Conservation (phyloP, 1,140 invertebrate species). For the Euura saliciscinereae region DNA sequence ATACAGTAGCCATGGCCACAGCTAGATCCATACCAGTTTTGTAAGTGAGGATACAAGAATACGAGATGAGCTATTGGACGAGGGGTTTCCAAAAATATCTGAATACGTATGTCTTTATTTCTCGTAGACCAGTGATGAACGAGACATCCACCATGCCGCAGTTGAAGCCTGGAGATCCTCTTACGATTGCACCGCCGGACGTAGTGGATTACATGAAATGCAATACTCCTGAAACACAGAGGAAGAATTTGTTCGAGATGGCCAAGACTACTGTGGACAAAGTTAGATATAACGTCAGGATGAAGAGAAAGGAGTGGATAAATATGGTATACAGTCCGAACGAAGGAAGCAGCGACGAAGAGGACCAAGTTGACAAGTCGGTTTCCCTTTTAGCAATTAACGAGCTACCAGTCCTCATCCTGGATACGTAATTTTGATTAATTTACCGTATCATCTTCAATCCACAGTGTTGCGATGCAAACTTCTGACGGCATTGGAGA, state of each 20-base stretch:
- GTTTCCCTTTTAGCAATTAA: constrained; percentile 14
- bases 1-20: constrained; percentile 57
- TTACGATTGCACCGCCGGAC: constrained; percentile 57
- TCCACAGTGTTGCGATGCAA: neutral
- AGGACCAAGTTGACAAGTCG: constrained; percentile 60
- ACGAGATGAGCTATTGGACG: neutral
- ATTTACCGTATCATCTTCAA: too few relatives aligned
- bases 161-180: constrained; percentile 61
- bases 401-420: neutral
- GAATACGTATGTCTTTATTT: constrained; percentile 15
- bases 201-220: constrained; percentile 63
- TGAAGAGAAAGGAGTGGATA: constrained; percentile 70
- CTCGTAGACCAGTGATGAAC: constrained; percentile 36
- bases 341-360: constrained; percentile 57
- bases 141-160: constrained; percentile 50
- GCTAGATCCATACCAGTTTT: constrained; percentile 51
- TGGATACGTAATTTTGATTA: too few relatives aligned
- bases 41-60: constrained; percentile 29
- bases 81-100: neutral
- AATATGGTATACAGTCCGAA: constrained; percentile 68
- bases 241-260: constrained; percentile 69
- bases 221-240: constrained; percentile 71
- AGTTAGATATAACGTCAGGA: constrained; percentile 67
- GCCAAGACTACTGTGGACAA: constrained; percentile 56
- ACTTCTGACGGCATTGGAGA: constrained; percentile 19